Base-by-base conservation (phyloP, 2,888 invertebrate genomes). In the Spilarctia lutea region DNA sequence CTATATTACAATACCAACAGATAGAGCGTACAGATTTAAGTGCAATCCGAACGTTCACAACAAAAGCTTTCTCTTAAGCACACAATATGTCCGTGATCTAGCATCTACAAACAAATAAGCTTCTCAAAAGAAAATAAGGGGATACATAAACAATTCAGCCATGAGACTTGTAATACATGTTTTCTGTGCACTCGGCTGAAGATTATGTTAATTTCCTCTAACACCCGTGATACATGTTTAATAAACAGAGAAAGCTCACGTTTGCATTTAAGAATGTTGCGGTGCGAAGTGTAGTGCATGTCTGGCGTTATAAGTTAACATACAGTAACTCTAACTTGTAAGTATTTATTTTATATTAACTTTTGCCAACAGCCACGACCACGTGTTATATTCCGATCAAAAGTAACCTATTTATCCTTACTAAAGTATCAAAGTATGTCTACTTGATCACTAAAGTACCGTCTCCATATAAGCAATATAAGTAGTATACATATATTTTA, bases 221-320 rank as follows among this genome's bases (percentile, higher is more conserved):
- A 70, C 70, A 35, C 35, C 39, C n/a, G 39, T n/a, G 70, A 33
- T 33, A 39, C 52, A 67, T n/a, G 24, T 30, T 33, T 20, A 45
- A 73, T 68, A 79, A 80, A 82, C 79, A 52, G 39, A 27, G 39
- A 18, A 56, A 56, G 39, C 39, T 18, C 39, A 52, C 16, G 18
- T 48, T 45, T 68, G 24, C 45, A 68, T 30, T 30, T 4, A 33
- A 33, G 18, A 11, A 33, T 42, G 45, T 68, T 42, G 8, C 18
- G 10, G 20, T 42, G 20, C 3, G 10, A 27, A 11, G 45, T 30
- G 45, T 11, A 45, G 27, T 60, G 60, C 60, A 60, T 60, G 27
- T 6, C 13, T 60, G 60, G 3, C 27, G 60, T 27, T n/a, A 60
- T n/a, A 3, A 1, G 20, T 48, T 16, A 20, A 16, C 20, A 20